Evolutionary conservation across 1,140 invertebrate species (phyloP), one percentile per base, ranked within the genome.

Genomic region (Probaryconus sp.): DNA sequence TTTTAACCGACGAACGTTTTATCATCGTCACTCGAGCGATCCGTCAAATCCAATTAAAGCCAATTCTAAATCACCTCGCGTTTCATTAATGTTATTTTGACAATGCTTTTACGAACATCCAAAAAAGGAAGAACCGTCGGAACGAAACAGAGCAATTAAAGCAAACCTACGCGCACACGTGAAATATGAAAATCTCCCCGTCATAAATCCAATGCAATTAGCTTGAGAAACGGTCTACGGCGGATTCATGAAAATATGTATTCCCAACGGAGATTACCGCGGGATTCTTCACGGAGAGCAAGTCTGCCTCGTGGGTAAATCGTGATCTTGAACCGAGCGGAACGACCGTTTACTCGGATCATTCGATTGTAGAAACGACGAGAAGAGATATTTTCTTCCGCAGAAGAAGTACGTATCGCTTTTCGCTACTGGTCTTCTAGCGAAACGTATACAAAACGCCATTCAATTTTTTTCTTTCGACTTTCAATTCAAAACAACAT

Each of bases 271-370:
- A 78, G 70, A 63, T 69, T 69, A 47, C 58, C 43, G 9, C 11
- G 71, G 64, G 38, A 68, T 75, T 69, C 47, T 69, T 61, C 47
- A 60, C 48, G 17, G 47, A 58, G 58, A 75, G 65, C 42, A 26
- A 60, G 40, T 31, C 21, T 60, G 65, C 68, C 74, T 76, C 65
- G 71, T 79, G 75, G 74, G 63, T 70, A 70, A 79, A 72, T 77
- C 68, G 77, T 79, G 74, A 77, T 79, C 74, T 67, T 74, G 70
- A 76, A 76, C 77, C 56, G 67, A 71, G 67, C 67, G 70, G 58
- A 76, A 75, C 75, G 67, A 67, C 58, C 75, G 75, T 79, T 77
- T 79, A 79, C 72, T 73, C 56, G 69, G 71, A 77, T 77, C 78
- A 70, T 68, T 73, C 75, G 72, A 79, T 77, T 72, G 64, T 71